Percentiles rank a stretch among this genome's conserved stretches.
These are phyloP conservation scores for Montipora efflorescens DNA, from an alignment of 64 coral and sea anemone genomes.

Conservation along the genomic window DNA sequence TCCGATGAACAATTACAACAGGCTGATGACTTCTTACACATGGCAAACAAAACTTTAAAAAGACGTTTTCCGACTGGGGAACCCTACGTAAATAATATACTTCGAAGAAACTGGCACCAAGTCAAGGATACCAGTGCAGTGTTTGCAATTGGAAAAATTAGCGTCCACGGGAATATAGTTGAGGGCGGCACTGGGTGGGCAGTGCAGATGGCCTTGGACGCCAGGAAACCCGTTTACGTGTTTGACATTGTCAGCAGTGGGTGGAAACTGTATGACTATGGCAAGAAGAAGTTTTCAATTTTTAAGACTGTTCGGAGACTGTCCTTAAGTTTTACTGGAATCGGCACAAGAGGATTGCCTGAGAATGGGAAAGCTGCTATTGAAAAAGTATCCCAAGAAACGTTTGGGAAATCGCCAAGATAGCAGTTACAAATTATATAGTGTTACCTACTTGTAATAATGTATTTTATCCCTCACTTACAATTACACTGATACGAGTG, in stretches of 20 bases:
- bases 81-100: slow-evolving; percentile 63
- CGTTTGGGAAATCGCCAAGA: slow-evolving; percentile 31
- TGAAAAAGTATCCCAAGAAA: slow-evolving; percentile 60
- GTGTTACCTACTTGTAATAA: too few relatives aligned
- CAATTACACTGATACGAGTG: too few relatives aligned
- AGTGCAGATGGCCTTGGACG: slow-evolving; percentile 76
- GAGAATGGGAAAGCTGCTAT: slow-evolving; percentile 72
- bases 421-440: neutral
- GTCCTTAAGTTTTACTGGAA: slow-evolving; percentile 73
- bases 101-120: slow-evolving; percentile 79
- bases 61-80: slow-evolving; percentile 71
- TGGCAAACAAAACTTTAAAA: slow-evolving; percentile 72
- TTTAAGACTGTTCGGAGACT: slow-evolving; percentile 43
- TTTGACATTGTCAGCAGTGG: slow-evolving; percentile 51
- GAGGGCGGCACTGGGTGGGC: slow-evolving; percentile 80
- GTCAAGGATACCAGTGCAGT: slow-evolving; percentile 63
- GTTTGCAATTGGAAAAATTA: slow-evolving; percentile 69
- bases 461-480: too few relatives aligned
- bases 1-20: slow-evolving; percentile 46
- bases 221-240: slow-evolving; percentile 61
- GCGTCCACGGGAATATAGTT: slow-evolving; percentile 18
- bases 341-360: slow-evolving; percentile 65
- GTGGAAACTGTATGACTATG: slow-evolving; percentile 62
- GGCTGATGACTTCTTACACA: slow-evolving; percentile 64
- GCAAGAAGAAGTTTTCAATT: slow-evolving; percentile 33